Evolutionary conservation across 2,888 invertebrate genomes (phyloP), one percentile per base, ranked within the genome.

Genomic region (Spicauda simplicius): DNA sequence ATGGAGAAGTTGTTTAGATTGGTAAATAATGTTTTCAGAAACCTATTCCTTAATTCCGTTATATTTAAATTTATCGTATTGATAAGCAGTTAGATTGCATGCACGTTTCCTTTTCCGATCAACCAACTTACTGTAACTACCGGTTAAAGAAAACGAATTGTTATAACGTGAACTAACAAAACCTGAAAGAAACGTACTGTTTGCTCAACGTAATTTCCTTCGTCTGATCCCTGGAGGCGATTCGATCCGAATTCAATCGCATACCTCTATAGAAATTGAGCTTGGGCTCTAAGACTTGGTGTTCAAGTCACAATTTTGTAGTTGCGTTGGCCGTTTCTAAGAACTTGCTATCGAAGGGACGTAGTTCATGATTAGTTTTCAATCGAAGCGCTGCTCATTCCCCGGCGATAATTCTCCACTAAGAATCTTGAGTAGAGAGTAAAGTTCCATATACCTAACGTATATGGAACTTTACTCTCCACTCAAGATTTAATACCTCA

Each of bases 231-330:
- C 54, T 20, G 54, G 54, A 25, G 54, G 25, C 25, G 54, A 54
- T 54, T 54, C 54, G 3, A 12, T 30, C 7, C 54, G 30, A 54
- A 52, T 54, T 54, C 25, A 54, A 54, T 54, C 54, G 25, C 54
- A 54, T 54, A 54, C 54, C 48, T 48, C 7, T 2, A 6, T 1
- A 7, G 2, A 14, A 54, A 25, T 54, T 14, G 30, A 54, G 19
- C 25, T 54, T 25, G n/a, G 14, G 6, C 54, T 30, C n/a, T 25
- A 54, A 54, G 14, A 14, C n/a, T 25, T 48, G 10, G 6, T 6
- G 6, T 7, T 25, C 30, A 54, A 54, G 18, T 54, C 54, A 30
- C 30, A 19, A n/a, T 5, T 54, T 14, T 14, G 20, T 12, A 4
- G 0, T 54, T 14, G 5, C 25, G 25, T 25, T 25, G 3, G 33